Percentiles rank a stretch among this genome's conserved stretches.
phyloP scores from a whole-genome alignment of 1,140 invertebrate species.

The Trypoxylus dichotomus region DNA sequence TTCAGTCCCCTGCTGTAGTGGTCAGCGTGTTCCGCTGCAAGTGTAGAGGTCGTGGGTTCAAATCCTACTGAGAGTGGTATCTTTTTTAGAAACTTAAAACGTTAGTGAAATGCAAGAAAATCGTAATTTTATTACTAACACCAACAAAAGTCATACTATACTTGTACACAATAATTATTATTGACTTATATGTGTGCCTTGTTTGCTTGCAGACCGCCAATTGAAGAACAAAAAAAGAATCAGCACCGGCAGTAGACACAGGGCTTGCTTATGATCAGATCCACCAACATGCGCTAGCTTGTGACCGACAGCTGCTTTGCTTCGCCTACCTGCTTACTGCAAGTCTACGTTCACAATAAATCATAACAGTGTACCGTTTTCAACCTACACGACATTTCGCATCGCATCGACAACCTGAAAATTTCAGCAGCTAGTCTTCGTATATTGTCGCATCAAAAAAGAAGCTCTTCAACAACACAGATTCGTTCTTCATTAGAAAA shows the following conservation, averaged over 20 bases:
- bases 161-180: not conserved
- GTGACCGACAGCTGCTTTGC: constrained; percentile 50
- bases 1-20: too few relatives aligned
- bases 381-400: not conserved
- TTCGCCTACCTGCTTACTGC: constrained; percentile 48
- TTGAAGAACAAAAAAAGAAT: constrained; percentile 5
- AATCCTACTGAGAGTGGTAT: too few relatives aligned
- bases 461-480: not conserved
- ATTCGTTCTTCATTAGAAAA: not conserved
- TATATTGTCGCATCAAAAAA: not conserved
- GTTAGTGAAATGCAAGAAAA: too few relatives aligned
- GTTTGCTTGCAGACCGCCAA: constrained; percentile 27
- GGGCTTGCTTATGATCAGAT: constrained; percentile 40
- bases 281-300: constrained; percentile 50
- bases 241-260: constrained; percentile 42
- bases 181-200: constrained; percentile 18
- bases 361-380: not conserved
- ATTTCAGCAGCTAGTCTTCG: too few relatives aligned
- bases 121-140: too few relatives aligned
- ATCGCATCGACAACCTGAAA: not conserved
- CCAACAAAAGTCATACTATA: too few relatives aligned
- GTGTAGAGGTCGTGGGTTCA: too few relatives aligned
- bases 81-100: too few relatives aligned
- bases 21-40: too few relatives aligned
- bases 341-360: constrained; percentile 13